phyloP scores from a whole-genome alignment of 2,888 invertebrate genomes.

The Phanerotoma sp. region DNA sequence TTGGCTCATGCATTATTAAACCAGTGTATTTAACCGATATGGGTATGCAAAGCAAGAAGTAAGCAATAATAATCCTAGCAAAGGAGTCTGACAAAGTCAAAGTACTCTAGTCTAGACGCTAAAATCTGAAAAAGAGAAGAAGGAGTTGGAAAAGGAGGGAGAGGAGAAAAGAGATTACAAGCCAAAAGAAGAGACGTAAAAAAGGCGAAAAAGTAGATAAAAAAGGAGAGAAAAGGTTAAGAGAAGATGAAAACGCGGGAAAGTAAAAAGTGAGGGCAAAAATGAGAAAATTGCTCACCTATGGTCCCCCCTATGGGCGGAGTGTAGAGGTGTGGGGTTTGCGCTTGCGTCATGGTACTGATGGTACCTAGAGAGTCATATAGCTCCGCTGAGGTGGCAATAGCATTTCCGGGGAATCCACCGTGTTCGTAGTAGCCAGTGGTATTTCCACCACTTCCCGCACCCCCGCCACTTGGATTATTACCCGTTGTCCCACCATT shows the following conservation, averaged over 20 bases:
- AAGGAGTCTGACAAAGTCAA: too few species aligned
- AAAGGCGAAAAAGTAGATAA: neutral
- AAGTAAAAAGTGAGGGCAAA: constrained; percentile 3
- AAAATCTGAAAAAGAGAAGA: constrained; percentile 14
- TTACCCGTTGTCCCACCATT: constrained; percentile 49
- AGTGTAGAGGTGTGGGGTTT: constrained; percentile 73
- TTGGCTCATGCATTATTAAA: constrained; percentile 57
- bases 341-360: constrained; percentile 73
- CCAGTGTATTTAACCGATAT: constrained; percentile 51
- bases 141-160: constrained; percentile 6
- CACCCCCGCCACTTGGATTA: constrained; percentile 57
- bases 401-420: constrained; percentile 56
- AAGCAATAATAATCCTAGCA: constrained; percentile 45
- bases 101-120: constrained; percentile 33
- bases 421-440: constrained; percentile 57
- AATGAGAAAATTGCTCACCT: constrained; percentile 57
- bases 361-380: constrained; percentile 73
- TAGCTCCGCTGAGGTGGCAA: constrained; percentile 62
- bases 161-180: constrained; percentile 1
- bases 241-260: neutral
- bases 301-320: constrained; percentile 73
- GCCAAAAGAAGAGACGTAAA: neutral
- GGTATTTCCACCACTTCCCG: constrained; percentile 56
- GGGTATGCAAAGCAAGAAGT: constrained; percentile 52
- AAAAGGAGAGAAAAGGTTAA: constrained; percentile 1